These are phyloP conservation scores for Ceratothoa steindachneri DNA, from an alignment of 2,888 invertebrate genomes.

Conservation along the genomic window DNA sequence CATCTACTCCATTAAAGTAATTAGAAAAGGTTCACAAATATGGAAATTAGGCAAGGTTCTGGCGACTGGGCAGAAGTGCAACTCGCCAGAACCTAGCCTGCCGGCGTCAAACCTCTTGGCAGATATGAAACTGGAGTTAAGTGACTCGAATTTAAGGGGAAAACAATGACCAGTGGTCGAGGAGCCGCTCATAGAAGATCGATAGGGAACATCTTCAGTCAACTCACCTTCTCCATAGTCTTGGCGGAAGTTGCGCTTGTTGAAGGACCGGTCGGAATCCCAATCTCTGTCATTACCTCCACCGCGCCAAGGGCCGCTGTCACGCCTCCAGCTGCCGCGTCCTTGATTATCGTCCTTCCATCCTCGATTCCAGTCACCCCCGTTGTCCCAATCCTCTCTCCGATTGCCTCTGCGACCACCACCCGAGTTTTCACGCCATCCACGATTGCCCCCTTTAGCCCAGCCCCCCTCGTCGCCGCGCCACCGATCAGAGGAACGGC, in stretches of 20 bases:
- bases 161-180: too few relatives aligned
- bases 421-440: background rate
- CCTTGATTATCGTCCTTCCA: background rate
- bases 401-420: background rate
- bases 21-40: too few relatives aligned
- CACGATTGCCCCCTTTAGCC: background rate
- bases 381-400: background rate
- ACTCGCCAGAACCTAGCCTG: too few relatives aligned
- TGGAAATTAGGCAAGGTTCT: too few relatives aligned
- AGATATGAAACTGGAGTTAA: too few relatives aligned
- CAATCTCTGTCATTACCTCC: background rate
- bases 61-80: too few relatives aligned
- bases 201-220: too few relatives aligned
- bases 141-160: too few relatives aligned
- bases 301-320: background rate
- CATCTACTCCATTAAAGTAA: too few relatives aligned
- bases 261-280: background rate
- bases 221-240: background rate
- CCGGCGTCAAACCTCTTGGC: too few relatives aligned
- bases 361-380: background rate
- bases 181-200: too few relatives aligned
- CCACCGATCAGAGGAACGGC: background rate
- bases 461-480: background rate
- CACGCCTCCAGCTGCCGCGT: background rate
- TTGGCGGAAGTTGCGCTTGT: background rate